Conservation (phyloP, 2,888 invertebrate genomes). For the Epirrita christyi region DNA sequence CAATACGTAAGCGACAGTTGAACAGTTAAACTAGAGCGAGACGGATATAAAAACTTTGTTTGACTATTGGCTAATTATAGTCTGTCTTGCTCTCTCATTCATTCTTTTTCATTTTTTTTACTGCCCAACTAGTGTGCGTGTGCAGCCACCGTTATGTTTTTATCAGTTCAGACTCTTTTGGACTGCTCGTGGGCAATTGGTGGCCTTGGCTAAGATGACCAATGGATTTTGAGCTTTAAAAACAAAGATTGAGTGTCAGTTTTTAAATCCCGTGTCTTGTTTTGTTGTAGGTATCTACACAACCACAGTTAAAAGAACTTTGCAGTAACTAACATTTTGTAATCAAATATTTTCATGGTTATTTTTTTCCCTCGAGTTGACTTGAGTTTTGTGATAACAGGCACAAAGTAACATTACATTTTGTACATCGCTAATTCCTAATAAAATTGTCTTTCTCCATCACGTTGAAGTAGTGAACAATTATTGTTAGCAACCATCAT, state of each 20-base stretch:
- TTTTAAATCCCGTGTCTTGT: conserved; percentile 21
- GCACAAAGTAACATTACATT: conserved; percentile 13
- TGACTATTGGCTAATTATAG: no score
- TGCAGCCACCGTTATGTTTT: neutral
- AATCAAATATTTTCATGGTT: neutral
- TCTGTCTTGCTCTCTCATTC: no score
- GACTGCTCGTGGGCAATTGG: neutral
- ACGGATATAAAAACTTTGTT: no score
- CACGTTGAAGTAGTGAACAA: no score
- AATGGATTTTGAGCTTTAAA: conserved; percentile 25
- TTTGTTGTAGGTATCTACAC: conserved; percentile 34
- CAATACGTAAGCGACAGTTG: no score
- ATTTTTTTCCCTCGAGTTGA: neutral
- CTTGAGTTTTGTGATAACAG: conserved; percentile 12
- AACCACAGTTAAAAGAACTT: conserved; percentile 28
- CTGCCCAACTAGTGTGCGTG: no score
- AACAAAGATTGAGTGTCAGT: conserved; percentile 17
- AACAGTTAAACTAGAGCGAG: no score
- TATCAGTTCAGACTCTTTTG: conserved; percentile 10
- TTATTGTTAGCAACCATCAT: neutral
- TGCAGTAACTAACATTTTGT: conserved; percentile 6
- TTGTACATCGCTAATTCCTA: neutral
- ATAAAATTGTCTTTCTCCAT: no score
- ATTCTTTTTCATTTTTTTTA: no score
- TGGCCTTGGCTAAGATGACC: conserved; percentile 6